phyloP scores from a whole-genome alignment of 92 coral and sea anemone genomes.

The Heteractis magnifica region DNA sequence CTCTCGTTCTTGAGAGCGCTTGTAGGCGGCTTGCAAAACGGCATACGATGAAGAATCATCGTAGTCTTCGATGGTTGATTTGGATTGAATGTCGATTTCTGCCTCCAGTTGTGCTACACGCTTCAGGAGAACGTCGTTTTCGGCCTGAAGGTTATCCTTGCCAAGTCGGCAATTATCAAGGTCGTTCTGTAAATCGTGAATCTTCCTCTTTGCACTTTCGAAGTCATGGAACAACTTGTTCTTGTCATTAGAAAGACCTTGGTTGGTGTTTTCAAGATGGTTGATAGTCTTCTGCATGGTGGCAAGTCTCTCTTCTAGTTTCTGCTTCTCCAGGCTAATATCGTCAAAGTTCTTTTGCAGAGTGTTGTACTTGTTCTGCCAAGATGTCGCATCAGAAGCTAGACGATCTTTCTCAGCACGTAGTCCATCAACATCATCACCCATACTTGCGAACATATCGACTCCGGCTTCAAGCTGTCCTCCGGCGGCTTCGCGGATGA shows the following conservation, averaged over 20 bases:
- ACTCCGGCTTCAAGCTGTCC: conserved; percentile 66
- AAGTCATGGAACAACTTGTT: conserved; percentile 75
- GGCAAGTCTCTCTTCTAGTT: conserved; percentile 82
- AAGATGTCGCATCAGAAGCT: conserved; percentile 59
- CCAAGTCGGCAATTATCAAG: conserved; percentile 77
- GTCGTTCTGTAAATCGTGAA: conserved; percentile 82
- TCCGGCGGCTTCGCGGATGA: conserved; percentile 54
- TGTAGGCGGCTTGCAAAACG: conserved; percentile 87
- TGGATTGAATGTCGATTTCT: conserved; percentile 85
- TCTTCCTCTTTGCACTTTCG: conserved; percentile 81
- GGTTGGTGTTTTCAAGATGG: conserved; percentile 80
- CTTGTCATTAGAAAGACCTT: conserved; percentile 77
- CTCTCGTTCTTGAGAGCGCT: conserved; percentile 94
- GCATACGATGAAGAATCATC: conserved; percentile 86
- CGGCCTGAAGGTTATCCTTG: conserved; percentile 80
- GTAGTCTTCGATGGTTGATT: conserved; percentile 64
- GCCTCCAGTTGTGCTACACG: conserved; percentile 88
- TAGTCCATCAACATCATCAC: conserved; percentile 65
- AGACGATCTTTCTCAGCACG: conserved; percentile 80
- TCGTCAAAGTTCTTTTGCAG: conserved; percentile 69
- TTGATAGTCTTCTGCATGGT: conserved; percentile 83
- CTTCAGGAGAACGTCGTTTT: conserved; percentile 74
- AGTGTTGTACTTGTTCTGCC: conserved; percentile 74
- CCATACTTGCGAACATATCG: conserved; percentile 69
- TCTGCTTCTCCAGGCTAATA: conserved; percentile 67